A percentile compares a stretch with the other conserved stretches of the same genome.
Conservation (phyloP, 92 coral and sea anemone genomes). For the Anthopleura xanthogrammica region DNA sequence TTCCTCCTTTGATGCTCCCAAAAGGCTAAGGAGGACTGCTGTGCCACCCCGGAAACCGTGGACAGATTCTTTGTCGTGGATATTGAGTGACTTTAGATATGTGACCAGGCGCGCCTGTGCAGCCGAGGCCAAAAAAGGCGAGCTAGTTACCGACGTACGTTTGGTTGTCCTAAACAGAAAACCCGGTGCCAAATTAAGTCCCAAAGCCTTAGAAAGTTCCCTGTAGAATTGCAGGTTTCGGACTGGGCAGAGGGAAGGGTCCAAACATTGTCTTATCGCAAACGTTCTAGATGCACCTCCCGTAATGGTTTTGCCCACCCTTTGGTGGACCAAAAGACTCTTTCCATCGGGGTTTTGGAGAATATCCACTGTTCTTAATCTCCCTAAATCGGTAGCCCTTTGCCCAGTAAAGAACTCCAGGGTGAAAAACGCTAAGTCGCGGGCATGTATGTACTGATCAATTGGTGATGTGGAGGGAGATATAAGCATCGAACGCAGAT, state of each 20-base stretch:
- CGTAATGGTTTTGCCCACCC: slow-evolving; percentile 35
- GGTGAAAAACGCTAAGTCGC: slow-evolving; percentile 27
- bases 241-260: slow-evolving; percentile 42
- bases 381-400: slow-evolving; percentile 35
- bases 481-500: too few relatives aligned
- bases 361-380: slow-evolving; percentile 35
- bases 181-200: slow-evolving; percentile 7
- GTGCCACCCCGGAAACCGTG: too few relatives aligned
- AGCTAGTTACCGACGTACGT: slow-evolving; percentile 11
- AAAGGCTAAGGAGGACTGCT: too few relatives aligned
- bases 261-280: slow-evolving; percentile 25
- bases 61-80: slow-evolving; percentile 28
- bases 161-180: slow-evolving; percentile 34
- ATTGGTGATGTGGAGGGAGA: not conserved
- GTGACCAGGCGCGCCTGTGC: slow-evolving; percentile 32
- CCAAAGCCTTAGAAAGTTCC: slow-evolving; percentile 22
- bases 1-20: too few relatives aligned
- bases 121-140: slow-evolving; percentile 38
- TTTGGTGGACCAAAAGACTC: slow-evolving; percentile 24
- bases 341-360: slow-evolving; percentile 22
- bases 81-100: slow-evolving; percentile 22
- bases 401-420: slow-evolving; percentile 29
- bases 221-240: slow-evolving; percentile 22
- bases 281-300: slow-evolving; percentile 9
- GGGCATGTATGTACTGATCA: not conserved